Evolutionary conservation across 1,140 invertebrate genomes (phyloP), one percentile per base, ranked within the genome.

Genomic region (Berghia stephanieae): DNA sequence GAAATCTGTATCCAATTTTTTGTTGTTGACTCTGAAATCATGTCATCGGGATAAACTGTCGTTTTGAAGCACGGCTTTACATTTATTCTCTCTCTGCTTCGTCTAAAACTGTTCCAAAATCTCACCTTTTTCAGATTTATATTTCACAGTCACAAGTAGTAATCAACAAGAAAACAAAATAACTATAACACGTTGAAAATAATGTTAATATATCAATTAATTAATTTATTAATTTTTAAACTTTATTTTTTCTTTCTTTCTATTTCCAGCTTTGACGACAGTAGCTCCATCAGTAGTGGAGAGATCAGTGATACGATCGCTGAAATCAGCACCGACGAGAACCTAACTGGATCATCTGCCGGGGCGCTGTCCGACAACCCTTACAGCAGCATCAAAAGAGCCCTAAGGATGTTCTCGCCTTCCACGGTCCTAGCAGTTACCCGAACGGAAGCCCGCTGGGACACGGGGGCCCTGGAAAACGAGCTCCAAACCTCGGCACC

Each of bases 221-320:
- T 31, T 31, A 10, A 67, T n/a, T n/a, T 10, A 67, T 18, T 67
- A 36, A 60, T 13, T 60, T 24, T 60, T 13, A 60, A 60, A 16
- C 21, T 55, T 36, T 70, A 8, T 4, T 67, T 67, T 6, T 78
- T 66, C 75, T 76, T 76, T 75, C 21, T 63, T 72, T 79, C 77
- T 44, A 66, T 77, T 81, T 89, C 73, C 89, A 92, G 92, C 87
- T 92, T 92, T 86, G 92, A 92, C 81, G 92, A 92, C 88, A 92
- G 91, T 79, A 92, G 91, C 81, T 92, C 91, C 4, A 89, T 92
- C 44, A 92, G 91, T 78, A 92, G 91, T 79, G 92, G 91, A 6
- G 88, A 89, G 73, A 90, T 92, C 78, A 92, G 91, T 55, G 91
- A 92, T 82, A 90, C 91, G 36, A 91, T 92, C 72, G 90, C 90